These are phyloP conservation scores for Tachycineta bicolor DNA, from an alignment of 2,113 vertebrate species.

Conservation along the genomic window DNA sequence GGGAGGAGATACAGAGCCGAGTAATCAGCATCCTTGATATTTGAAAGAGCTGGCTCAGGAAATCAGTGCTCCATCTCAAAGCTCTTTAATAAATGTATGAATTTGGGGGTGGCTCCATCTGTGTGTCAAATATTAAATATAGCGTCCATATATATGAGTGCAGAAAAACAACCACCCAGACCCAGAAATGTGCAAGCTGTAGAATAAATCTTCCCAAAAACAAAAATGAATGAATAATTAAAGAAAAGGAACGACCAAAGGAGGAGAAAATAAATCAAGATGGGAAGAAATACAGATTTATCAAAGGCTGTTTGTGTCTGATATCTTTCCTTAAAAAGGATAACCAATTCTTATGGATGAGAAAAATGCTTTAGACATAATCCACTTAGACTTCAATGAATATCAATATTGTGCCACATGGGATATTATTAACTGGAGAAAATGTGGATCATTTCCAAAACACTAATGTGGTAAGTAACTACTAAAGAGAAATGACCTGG, in stretches of 20 bases:
- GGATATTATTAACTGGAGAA: conserved; percentile 51
- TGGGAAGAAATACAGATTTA: conserved; percentile 22
- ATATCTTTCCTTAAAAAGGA: conserved; percentile 25
- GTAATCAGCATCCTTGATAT: conserved; percentile 45
- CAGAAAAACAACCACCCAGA: conserved; percentile 10
- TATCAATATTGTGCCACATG: conserved; percentile 46
- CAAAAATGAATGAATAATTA: conserved; percentile 51
- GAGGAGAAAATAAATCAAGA: conserved; percentile 59
- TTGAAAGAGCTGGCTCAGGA: conserved; percentile 52
- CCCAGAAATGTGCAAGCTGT: neutral
- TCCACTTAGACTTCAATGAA: conserved; percentile 61
- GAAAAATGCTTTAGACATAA: conserved; percentile 46
- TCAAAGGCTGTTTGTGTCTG: conserved; percentile 47
- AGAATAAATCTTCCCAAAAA: conserved; percentile 20
- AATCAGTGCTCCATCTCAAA: conserved; percentile 30
- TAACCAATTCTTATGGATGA: conserved; percentile 26
- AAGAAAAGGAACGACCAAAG: conserved; percentile 10
- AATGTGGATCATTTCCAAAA: conserved; percentile 49
- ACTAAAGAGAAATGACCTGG: conserved; percentile 19
- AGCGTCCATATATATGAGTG: neutral
- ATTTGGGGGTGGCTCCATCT: conserved; percentile 44
- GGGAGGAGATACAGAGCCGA: neutral
- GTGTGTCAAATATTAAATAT: conserved; percentile 45
- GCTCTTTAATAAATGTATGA: conserved; percentile 58
- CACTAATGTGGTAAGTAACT: conserved; percentile 28